Percentiles rank a stretch among this genome's conserved stretches.
These are phyloP conservation scores for Bufo gargarizans DNA, from an alignment of 2,113 vertebrate species.

Conservation along the genomic window DNA sequence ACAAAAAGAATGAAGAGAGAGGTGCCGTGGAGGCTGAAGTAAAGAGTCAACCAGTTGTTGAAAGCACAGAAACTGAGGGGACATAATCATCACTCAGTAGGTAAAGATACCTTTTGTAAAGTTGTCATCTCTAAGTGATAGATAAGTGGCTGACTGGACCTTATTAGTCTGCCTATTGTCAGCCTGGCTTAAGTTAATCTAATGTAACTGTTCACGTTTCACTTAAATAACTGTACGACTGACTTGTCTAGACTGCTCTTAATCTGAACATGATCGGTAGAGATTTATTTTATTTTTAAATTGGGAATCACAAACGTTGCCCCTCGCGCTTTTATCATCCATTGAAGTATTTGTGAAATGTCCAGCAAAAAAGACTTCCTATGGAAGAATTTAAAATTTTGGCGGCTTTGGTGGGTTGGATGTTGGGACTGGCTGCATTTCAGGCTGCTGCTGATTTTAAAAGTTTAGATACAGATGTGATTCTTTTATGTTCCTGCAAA, in stretches of 20 bases:
- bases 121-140: constrained; percentile 99
- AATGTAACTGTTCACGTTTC: constrained; percentile 89
- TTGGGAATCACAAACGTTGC: constrained; percentile 78
- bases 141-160: constrained; percentile 95
- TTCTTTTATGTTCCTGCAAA: constrained; percentile 74
- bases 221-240: constrained; percentile 92
- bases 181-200: constrained; percentile 88
- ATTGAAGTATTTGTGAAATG: constrained; percentile 79
- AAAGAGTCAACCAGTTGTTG: constrained; percentile 97
- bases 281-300: constrained; percentile 81
- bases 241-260: constrained; percentile 92
- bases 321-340: constrained; percentile 82
- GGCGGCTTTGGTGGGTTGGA: constrained; percentile 84
- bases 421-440: constrained; percentile 80
- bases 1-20: constrained; percentile 89
- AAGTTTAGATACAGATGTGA: constrained; percentile 85
- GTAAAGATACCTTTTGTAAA: constrained; percentile 99
- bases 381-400: constrained; percentile 95
- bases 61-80: constrained; percentile 99
- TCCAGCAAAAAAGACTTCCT: constrained; percentile 88
- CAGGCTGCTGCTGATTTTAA: constrained; percentile 92
- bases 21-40: constrained; percentile 90
- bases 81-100: constrained; percentile 99
- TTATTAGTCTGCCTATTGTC: constrained; percentile 85
- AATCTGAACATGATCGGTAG: constrained; percentile 92